Base-by-base conservation (phyloP, 2,113 vertebrate species). In the Stegostoma tigrinum region DNA sequence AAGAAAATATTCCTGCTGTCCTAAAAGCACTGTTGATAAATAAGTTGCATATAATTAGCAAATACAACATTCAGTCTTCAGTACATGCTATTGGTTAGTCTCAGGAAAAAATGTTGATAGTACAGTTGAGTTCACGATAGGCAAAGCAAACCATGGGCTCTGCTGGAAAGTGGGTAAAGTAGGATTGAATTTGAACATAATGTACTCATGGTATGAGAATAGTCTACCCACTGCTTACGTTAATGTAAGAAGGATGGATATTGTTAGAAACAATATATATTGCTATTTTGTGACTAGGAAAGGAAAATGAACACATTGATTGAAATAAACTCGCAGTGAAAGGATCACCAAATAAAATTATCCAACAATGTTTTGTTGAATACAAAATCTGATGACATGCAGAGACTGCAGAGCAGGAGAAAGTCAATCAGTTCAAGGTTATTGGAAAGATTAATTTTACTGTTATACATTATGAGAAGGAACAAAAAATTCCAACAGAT, bases 201-300 rank as follows among this genome's bases (percentile, higher is more conserved):
- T 21, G 42, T 24, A 0, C 72, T 75, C 98, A 2, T 97, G 98
- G 75, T 86, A 38, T 17, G 45, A 48, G 21, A 80, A 80, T 80
- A 38, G 75, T 12, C 72, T 86, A 19, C 83, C 4, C 17, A 7
- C 3, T 52, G 48, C 21, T 87, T 52, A 24, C 45, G 23, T 42
- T 27, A 23, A 87, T 48, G 23, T 21, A 8, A 23, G 42, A 45
- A 87, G 45, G 80, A 23, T 45, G 38, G 38, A 83, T 17, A 83
- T 83, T 87, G 21, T 27, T 7, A 5, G 27, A 27, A 87, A 52
- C 23, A 12, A 87, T 52, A 52, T 27, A 55, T 61, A 30, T 90
- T 83, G 75, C 75, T 89, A 30, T 34, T 90, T 55, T 52, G 61
- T 8, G 3, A 15, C 30, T 61, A 5, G 87, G 10, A 27, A 90